Base-by-base conservation (phyloP, 2,888 invertebrate species). In the Phyto melanocephala region DNA sequence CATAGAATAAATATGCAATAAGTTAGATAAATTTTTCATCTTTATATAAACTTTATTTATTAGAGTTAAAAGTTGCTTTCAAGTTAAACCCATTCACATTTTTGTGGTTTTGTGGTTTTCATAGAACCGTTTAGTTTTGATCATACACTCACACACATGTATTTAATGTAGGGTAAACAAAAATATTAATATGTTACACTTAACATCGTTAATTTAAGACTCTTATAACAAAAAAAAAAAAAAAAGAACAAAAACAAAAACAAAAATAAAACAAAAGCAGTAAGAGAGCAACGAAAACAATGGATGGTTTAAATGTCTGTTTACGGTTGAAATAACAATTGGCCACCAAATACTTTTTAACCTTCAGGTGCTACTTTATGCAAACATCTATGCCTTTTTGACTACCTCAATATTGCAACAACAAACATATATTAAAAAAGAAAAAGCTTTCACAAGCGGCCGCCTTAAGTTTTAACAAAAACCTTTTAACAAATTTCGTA, bases 321-420 rank as follows among this genome's bases (percentile, higher is more conserved):
- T 74, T 74, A 78, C 63, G 77, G 77, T 78, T 68, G 62, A 74
- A 74, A 79, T 76, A 82, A 79, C 79, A 82, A 82, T 82, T 82
- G 82, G 71, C 79, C 75, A 79, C 78, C 75, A 82, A 82, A 82
- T 82, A 82, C 65, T 75, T 82, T 28, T 5, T 75, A 76, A 76
- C 79, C 82, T 79, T 79, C 75, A 76, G 82, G 82, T 82, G 82
- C 79, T 76, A 82, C 75, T 82, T 79, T 82, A 82, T 82, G 82
- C 75, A 82, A 76, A 79, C 65, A 65, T 82, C 75, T 65, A 50
- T 77, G 62, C 60, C 60, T 68, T 62, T 74, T 74, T 74, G 60
- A 74, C 72, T 74, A 74, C 72, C 67, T 62, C 63, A 77, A 78
- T 50, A 68, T 28, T 47, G 15, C 6, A n/a, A 68, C 35, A 63